Base-by-base conservation (phyloP, 1,140 invertebrate species). In the Cecropterus lyciades region DNA sequence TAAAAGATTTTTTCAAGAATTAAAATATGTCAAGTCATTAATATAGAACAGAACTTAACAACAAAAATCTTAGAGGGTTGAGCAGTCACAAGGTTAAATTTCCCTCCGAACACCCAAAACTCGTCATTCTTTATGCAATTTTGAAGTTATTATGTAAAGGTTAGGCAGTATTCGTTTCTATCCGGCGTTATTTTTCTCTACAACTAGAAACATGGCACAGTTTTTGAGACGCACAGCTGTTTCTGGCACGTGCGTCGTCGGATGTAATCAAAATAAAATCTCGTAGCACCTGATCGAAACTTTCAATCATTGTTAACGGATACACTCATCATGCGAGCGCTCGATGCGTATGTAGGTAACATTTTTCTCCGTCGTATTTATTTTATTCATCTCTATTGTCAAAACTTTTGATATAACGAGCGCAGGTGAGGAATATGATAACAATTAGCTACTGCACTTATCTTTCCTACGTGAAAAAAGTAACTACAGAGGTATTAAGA, bases 361-460 rank as follows among this genome's bases (percentile, higher is more conserved):
- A 76, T 77, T 76, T 81, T 78, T 85, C 77, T 75, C 71, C 40
- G 65, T 67, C 68, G 77, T 84, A 81, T 84, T 85, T 77, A 84
- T 64, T 73, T 80, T 77, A 40, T 49, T 49, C 13, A 16, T 37
- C 30, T 56, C 37, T 52, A 64, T 27, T 48, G 49, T 55, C 24
- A 30, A 30, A 65, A 66, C 45, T 14, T 66, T 66, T 53, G 30
- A 64, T 63, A 70, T 67, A 24, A 40, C 64, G 55, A 24, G 14
- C 30, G 53, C 76, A 85, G 78, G 76, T 82, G 80, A 80, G 67
- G 66, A 65, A 55, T 71, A 73, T 78, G 72, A 75, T 77, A 82
- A 79, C 75, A 80, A 67, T 53, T 65, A 57, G 60, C 65, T 45
- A 17, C 55, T 24, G 24, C 55, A 66, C 52, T 76, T 79, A 82